phyloP scores from a whole-genome alignment of 2,797 vertebrate species.

The Semotilus atromaculatus region DNA sequence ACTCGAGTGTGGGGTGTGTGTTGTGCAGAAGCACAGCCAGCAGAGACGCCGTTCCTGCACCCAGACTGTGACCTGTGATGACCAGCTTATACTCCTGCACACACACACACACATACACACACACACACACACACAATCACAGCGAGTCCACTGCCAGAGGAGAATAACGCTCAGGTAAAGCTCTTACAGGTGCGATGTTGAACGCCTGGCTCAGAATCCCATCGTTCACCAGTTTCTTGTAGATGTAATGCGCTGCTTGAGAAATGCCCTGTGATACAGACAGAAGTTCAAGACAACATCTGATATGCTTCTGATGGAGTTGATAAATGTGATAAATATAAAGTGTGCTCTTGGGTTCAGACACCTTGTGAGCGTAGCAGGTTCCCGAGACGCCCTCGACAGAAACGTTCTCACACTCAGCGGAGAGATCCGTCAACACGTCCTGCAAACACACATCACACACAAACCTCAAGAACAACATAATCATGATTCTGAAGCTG shows the following conservation, averaged over 20 bases:
- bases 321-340: not conserved
- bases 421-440: conserved; percentile 91
- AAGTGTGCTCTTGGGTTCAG: not conserved
- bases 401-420: conserved; percentile 88
- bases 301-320: not conserved
- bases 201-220: conserved; percentile 96
- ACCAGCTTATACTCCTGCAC: conserved; percentile 92
- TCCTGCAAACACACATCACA: conserved; percentile 76
- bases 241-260: conserved; percentile 91
- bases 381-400: conserved; percentile 87
- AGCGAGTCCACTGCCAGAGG: not conserved
- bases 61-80: conserved; percentile 94
- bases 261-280: conserved; percentile 84
- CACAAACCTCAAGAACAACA: too few relatives aligned
- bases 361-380: conserved; percentile 92
- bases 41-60: conserved; percentile 88
- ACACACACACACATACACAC: conserved; percentile 2
- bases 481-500: too few relatives aligned
- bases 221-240: conserved; percentile 87
- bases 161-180: not conserved
- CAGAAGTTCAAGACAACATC: rapidly evolving
- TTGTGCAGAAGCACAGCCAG: conserved; percentile 84
- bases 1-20: conserved; percentile 83
- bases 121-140: not conserved
- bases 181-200: conserved; percentile 88